Percentiles rank a stretch among this genome's conserved stretches.
These are phyloP conservation scores for Sebastes steindachneri DNA, from an alignment of 2,797 vertebrate species.

Conservation along the genomic window DNA sequence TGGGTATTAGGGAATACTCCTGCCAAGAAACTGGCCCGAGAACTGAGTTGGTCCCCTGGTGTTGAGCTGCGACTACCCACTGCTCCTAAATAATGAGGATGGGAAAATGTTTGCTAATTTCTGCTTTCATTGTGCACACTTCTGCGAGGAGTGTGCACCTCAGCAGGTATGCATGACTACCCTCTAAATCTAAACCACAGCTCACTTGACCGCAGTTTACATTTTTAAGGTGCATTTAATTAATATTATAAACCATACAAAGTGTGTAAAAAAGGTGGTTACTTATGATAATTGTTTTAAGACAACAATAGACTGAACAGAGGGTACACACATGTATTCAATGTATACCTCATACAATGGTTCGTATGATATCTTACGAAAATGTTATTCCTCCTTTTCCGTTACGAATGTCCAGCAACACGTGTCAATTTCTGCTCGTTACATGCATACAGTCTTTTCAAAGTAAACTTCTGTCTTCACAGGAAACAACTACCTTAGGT, in stretches of 20 bases:
- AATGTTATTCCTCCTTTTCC: no score
- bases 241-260: background rate
- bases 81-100: slow-evolving; percentile 31
- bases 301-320: background rate
- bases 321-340: background rate
- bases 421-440: no score
- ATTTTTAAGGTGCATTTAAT: background rate
- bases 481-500: no score
- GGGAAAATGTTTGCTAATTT: slow-evolving; percentile 21
- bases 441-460: no score
- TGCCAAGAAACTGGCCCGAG: slow-evolving; percentile 17
- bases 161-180: background rate
- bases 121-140: background rate
- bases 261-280: background rate
- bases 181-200: background rate
- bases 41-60: background rate
- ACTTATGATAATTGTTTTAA: background rate
- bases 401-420: no score
- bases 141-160: background rate
- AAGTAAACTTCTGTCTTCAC: no score
- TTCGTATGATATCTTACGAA: no score
- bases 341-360: no score
- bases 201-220: background rate
- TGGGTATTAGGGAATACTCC: background rate
- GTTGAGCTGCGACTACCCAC: slow-evolving; percentile 7